These are phyloP conservation scores for Patiria miniata DNA, from an alignment of 35 echinoderm and acorn worm species.

Conservation along the genomic window DNA sequence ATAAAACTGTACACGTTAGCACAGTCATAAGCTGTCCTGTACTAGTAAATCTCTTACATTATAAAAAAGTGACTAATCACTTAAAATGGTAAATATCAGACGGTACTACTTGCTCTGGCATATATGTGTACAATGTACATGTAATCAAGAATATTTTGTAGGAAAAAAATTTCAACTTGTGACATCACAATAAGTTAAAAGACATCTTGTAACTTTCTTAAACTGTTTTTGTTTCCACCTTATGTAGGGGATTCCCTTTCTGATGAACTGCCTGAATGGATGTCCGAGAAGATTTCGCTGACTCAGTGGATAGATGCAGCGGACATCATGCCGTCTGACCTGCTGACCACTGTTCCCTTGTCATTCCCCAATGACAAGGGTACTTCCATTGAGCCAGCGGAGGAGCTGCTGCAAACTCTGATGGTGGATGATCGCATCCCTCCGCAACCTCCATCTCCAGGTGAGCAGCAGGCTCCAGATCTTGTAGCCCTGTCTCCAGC, in stretches of 20 bases:
- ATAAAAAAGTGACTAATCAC: too few relatives aligned
- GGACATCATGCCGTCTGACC: slow-evolving; percentile 56
- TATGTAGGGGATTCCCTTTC: slow-evolving; percentile 45
- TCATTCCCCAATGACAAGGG: slow-evolving; percentile 24
- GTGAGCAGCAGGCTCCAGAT: slow-evolving; percentile 29
- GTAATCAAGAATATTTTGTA: too few relatives aligned
- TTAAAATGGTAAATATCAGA: too few relatives aligned
- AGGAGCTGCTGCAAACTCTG: slow-evolving; percentile 52
- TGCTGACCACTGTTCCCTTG: slow-evolving; percentile 35
- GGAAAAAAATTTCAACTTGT: too few relatives aligned
- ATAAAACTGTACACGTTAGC: too few relatives aligned
- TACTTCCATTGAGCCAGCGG: not conserved
- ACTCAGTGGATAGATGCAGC: slow-evolving; percentile 65
- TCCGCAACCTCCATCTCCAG: slow-evolving; percentile 41
- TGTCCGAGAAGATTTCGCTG: slow-evolving; percentile 86
- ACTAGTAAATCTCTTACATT: too few relatives aligned
- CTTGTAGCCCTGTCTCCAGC: slow-evolving; percentile 58
- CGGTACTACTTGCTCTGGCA: too few relatives aligned
- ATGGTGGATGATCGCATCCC: slow-evolving; percentile 18
- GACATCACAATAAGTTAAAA: too few relatives aligned
- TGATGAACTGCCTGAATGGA: slow-evolving; percentile 90
- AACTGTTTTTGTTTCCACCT: not conserved
- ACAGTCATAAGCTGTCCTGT: too few relatives aligned
- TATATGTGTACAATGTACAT: too few relatives aligned
- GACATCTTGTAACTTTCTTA: too few relatives aligned